Conservation (phyloP, 1,140 invertebrate species). For the Drosophila miranda region DNA sequence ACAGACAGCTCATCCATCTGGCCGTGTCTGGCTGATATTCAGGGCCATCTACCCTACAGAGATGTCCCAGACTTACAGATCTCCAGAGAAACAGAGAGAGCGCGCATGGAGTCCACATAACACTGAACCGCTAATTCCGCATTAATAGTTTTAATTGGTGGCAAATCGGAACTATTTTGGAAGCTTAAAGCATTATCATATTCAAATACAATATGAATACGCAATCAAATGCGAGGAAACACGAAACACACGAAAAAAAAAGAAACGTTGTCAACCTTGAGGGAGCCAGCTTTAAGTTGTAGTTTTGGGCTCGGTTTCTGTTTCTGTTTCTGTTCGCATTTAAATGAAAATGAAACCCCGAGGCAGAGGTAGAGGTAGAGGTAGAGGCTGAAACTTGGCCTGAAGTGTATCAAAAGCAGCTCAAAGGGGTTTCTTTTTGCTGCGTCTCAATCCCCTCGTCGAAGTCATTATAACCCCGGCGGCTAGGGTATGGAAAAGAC, state of each 20-base stretch:
- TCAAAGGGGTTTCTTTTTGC: background rate
- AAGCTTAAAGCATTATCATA: conserved; percentile 38
- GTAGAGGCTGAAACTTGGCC: no score
- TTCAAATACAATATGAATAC: conserved; percentile 45
- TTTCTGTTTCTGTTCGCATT: conserved; percentile 48
- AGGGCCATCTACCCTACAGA: conserved; percentile 32
- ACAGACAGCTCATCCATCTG: conserved; percentile 29
- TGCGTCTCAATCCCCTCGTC: no score
- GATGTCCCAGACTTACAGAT: background rate
- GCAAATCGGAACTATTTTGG: conserved; percentile 50
- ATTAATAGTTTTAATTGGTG: conserved; percentile 69
- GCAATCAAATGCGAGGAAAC: conserved; percentile 33
- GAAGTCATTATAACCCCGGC: no score
- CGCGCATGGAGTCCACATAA: conserved; percentile 34
- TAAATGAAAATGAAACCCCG: conserved; percentile 63
- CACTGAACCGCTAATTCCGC: conserved; percentile 65
- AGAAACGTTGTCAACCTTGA: conserved; percentile 63
- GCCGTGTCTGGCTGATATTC: conserved; percentile 16
- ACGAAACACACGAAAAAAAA: conserved; percentile 14
- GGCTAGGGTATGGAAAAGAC: conserved; percentile 4
- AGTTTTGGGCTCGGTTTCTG: conserved; percentile 4
- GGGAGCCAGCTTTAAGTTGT: conserved; percentile 34
- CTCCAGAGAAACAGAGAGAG: background rate
- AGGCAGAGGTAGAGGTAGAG: no score
- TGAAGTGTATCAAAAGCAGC: conserved; percentile 42